Conservation (phyloP, 2,888 invertebrate genomes). For the Amphiduros pacificus region DNA sequence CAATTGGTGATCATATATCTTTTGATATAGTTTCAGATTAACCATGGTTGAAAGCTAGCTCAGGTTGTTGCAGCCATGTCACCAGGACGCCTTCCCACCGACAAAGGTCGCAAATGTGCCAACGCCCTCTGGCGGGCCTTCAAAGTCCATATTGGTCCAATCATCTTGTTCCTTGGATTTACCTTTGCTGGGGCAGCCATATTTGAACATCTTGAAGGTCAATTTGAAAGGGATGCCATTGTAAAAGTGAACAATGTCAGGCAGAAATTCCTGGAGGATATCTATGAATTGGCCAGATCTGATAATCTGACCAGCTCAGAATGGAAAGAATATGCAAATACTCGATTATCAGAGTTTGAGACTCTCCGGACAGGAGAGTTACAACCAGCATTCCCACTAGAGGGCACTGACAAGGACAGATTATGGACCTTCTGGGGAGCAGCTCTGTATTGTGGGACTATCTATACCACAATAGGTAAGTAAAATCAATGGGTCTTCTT, state of each 20-base stretch:
- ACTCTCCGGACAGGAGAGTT: background rate
- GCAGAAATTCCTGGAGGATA: no score
- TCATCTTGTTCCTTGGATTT: background rate
- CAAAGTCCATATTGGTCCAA: background rate
- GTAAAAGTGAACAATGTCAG: no score
- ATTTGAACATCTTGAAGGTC: background rate
- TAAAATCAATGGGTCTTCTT: no score
- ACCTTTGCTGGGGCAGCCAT: background rate
- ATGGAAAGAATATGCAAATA: background rate
- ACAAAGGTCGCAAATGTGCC: no score
- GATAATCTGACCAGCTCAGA: no score
- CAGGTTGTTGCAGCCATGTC: no score
- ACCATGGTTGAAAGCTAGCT: no score
- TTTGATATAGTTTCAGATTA: no score
- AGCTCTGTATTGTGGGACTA: conserved; percentile 12
- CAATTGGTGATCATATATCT: no score
- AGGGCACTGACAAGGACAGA: background rate
- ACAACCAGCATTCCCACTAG: background rate
- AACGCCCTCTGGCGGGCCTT: background rate
- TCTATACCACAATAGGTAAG: conserved; percentile 16
- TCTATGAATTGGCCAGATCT: no score
- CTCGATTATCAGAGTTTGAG: background rate
- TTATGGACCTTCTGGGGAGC: conserved; percentile 16
- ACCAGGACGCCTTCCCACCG: no score
- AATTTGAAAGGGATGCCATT: background rate